Evolutionary conservation across 2,797 vertebrate genomes (phyloP).

Genomic region (Gobio occitaniae): DNA sequence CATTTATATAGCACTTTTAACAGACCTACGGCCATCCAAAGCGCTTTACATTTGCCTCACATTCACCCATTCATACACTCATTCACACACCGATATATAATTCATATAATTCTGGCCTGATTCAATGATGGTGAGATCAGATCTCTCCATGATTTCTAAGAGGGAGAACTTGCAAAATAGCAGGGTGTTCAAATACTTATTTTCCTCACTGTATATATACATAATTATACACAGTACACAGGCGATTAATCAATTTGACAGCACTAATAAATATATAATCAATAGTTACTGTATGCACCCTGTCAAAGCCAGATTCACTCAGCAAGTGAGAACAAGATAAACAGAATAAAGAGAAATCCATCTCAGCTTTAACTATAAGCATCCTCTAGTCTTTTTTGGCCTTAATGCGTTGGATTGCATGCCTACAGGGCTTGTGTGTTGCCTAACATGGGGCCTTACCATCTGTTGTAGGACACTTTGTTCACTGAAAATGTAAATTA

Average conservation of each 20-base stretch:
- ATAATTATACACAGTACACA: no score
- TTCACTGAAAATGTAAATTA: background rate
- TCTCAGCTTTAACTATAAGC: constrained; percentile 27
- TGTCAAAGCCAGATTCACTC: constrained; percentile 1
- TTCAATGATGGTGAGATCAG: background rate
- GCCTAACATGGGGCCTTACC: constrained; percentile 43
- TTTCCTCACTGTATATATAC: no score
- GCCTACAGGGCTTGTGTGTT: constrained; percentile 63
- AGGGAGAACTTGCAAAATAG: no score
- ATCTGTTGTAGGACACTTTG: background rate
- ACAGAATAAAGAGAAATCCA: background rate
- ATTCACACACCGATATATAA: no score
- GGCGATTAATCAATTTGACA: no score
- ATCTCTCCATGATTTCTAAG: background rate
- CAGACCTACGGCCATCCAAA: no score
- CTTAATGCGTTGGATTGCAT: constrained; percentile 71
- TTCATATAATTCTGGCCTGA: background rate
- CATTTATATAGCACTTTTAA: no score
- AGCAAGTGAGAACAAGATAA: background rate
- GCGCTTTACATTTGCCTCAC: no score
- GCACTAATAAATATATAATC: no score
- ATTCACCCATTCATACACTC: no score
- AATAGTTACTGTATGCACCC: background rate
- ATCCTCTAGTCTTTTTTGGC: constrained; percentile 19
- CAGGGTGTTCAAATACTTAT: no score